A percentile compares a stretch with the other conserved stretches of the same genome.
Evolutionary conservation across 2,888 invertebrate species (phyloP).

Genomic region (Busseola fusca): DNA sequence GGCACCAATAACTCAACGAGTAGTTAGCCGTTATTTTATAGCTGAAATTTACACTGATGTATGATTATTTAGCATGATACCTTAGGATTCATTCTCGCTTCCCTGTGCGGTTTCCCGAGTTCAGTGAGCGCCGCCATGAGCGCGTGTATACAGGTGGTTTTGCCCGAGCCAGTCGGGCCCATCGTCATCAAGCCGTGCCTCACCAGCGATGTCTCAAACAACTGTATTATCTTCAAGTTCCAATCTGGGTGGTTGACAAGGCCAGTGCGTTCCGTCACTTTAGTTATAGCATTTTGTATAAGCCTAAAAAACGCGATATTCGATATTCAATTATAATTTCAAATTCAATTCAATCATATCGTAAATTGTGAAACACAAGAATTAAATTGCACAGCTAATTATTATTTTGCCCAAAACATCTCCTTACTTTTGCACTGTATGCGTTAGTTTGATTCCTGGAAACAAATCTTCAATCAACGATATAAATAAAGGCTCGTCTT

Average conservation of each 20-base stretch:
- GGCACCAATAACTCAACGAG: not conserved
- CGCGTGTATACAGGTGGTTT: slow-evolving; percentile 94
- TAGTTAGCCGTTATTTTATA: not conserved
- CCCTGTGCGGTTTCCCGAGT: slow-evolving; percentile 93
- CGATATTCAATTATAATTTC: no score
- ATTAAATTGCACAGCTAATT: not conserved
- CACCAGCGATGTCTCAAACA: slow-evolving; percentile 96
- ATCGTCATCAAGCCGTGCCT: slow-evolving; percentile 96
- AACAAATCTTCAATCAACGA: slow-evolving; percentile 97
- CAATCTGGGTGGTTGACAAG: slow-evolving; percentile 95
- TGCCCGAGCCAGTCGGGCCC: slow-evolving; percentile 96
- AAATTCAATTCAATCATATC: not conserved
- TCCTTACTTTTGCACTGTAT: slow-evolving; percentile 85
- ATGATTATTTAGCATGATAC: slow-evolving; percentile 70
- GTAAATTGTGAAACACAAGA: not conserved
- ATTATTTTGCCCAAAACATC: not conserved
- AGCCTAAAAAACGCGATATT: slow-evolving; percentile 85
- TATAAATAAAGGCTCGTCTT: slow-evolving; percentile 96
- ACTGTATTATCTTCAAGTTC: slow-evolving; percentile 95
- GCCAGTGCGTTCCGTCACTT: slow-evolving; percentile 90
- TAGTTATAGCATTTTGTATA: slow-evolving; percentile 92
- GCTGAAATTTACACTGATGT: not conserved
- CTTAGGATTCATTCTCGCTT: slow-evolving; percentile 97
- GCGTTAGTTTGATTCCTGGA: slow-evolving; percentile 94
- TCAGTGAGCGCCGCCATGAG: slow-evolving; percentile 94